phyloP scores from a whole-genome alignment of 2,113 vertebrate genomes.

The Indicator maculatus region DNA sequence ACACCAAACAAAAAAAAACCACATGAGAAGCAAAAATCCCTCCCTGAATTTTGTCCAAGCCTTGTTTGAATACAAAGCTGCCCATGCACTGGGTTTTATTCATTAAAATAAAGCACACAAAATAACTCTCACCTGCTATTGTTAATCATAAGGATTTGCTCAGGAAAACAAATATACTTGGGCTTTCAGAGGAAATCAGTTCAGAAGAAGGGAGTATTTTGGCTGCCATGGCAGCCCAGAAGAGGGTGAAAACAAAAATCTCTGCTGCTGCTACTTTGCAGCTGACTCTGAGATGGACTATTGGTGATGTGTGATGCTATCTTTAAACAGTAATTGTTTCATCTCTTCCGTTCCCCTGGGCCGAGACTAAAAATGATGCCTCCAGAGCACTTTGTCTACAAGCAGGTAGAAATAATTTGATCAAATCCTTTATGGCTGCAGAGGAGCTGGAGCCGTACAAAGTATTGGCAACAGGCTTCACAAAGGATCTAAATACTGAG shows the following conservation, averaged over 20 bases:
- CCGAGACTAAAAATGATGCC: constrained; percentile 44
- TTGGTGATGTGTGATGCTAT: constrained; percentile 50
- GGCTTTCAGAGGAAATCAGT: constrained; percentile 55
- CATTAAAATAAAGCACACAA: constrained; percentile 61
- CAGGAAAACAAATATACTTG: constrained; percentile 51
- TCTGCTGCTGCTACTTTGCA: constrained; percentile 27
- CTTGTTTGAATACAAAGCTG: constrained; percentile 45
- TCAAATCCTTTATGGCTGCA: constrained; percentile 9
- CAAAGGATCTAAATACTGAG: constrained; percentile 23
- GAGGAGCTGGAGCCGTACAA: not conserved
- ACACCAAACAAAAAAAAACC: not conserved
- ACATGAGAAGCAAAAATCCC: constrained; percentile 33
- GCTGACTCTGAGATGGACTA: not conserved
- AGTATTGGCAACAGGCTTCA: not conserved
- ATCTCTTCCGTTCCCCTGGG: constrained; percentile 56
- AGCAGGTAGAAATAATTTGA: constrained; percentile 54
- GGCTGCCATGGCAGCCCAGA: constrained; percentile 43
- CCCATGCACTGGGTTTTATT: not conserved
- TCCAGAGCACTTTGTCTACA: constrained; percentile 34
- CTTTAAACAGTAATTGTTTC: constrained; percentile 66
- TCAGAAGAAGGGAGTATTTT: constrained; percentile 49
- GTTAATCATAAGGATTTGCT: constrained; percentile 54
- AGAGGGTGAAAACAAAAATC: constrained; percentile 54
- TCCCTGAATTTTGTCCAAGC: constrained; percentile 12
- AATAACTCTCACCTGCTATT: constrained; percentile 46